Percentiles rank a stretch among this genome's conserved stretches.
phyloP scores from a whole-genome alignment of 2,888 invertebrate genomes.

The Lamproptera curius region DNA sequence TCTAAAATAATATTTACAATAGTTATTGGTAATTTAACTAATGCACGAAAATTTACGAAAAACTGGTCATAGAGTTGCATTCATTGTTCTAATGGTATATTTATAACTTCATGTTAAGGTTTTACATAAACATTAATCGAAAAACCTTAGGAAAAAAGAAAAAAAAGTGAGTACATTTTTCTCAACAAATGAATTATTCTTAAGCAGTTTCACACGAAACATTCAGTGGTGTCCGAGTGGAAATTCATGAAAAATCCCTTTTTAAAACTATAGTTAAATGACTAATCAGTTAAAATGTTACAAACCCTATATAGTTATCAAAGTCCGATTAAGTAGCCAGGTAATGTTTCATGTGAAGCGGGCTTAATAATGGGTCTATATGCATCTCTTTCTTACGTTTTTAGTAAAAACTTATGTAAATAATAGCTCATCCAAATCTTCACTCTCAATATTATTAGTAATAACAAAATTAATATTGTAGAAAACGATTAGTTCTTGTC shows the following conservation, averaged over 20 bases:
- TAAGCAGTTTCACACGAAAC: background rate
- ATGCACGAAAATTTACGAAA: slow-evolving; percentile 2
- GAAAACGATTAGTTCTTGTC: too few relatives aligned
- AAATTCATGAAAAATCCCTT: too few relatives aligned
- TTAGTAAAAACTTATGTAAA: too few relatives aligned
- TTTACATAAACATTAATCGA: too few relatives aligned
- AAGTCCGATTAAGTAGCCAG: background rate
- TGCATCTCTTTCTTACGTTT: slow-evolving; percentile 5
- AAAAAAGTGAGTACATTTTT: background rate
- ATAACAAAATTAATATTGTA: too few relatives aligned
- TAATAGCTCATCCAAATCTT: too few relatives aligned
- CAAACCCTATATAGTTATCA: background rate
- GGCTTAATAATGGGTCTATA: background rate
- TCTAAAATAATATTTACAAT: slow-evolving; percentile 21
- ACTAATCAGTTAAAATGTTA: background rate
- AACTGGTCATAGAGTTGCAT: background rate
- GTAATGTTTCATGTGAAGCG: slow-evolving; percentile 1
- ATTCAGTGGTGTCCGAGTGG: too few relatives aligned
- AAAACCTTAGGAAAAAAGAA: background rate
- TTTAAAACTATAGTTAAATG: background rate
- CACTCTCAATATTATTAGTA: too few relatives aligned
- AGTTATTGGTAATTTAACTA: slow-evolving; percentile 5
- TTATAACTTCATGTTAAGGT: too few relatives aligned
- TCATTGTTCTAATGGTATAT: background rate
- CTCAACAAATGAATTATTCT: background rate